Base-by-base conservation (phyloP, 2,888 invertebrate genomes). In the Tipula lateralis region DNA sequence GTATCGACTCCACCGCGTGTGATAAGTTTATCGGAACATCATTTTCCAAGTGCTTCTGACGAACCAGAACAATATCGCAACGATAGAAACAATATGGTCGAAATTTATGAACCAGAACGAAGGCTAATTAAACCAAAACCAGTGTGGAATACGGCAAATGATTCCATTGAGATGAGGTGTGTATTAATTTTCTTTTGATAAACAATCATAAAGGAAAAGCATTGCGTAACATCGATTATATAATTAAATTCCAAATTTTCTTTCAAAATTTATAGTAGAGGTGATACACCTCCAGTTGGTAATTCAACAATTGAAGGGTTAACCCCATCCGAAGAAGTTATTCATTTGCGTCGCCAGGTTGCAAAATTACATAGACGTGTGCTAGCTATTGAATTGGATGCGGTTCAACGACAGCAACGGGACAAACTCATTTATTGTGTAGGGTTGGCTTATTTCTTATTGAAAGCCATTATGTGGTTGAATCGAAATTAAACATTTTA, bases 1-100 rank as follows among this genome's bases (percentile, higher is more conserved):
- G 96, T 97, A 83, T 93, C 95, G 91, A 97, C 97, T 24, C 98
- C 98, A 3, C 98, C 98, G 12, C 92, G 96, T 87, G 94, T 95
- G 24, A 94, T 98, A 84, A 97, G 97, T 12, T 91, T 98, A 84
- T 95, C 96, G 87, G 95, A 95, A 88, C 96, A 96, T 88, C 94
- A 94, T 86, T 96, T 96, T 88, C 96, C 96, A 44, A 92, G 94
- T 30, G 93, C 93, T 86, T 92, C 93, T 87, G 93, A 93, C 86
- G 89, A 91, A 19, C 83, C 30, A 16, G 82, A 82, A 30, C 29
- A 82, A n/a, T 66, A 66, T 9, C 66, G 24, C 24, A 66, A 66
- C 9, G 24, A 1, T 7, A 0, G 9, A 66, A 66, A 66, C 66
- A 66, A 30, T 82, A 16, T 12, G 82, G 1, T 30, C 30, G 66